Evolutionary conservation across 2,113 vertebrate species (phyloP).

Genomic region (Elephas maximus): DNA sequence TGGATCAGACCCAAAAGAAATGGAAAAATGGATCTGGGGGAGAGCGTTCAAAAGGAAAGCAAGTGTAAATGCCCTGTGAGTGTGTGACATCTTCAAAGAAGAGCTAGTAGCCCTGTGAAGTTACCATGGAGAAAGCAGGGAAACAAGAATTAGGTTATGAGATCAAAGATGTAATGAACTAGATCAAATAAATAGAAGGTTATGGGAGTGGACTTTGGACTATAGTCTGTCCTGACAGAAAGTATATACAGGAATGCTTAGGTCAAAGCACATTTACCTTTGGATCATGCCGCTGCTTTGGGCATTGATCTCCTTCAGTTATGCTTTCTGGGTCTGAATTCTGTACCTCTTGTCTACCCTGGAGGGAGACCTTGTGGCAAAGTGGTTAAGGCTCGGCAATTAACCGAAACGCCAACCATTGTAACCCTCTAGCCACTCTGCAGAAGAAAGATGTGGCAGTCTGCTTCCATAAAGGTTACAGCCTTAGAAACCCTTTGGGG

Average conservation of each 20-base stretch:
- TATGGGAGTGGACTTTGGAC: not conserved
- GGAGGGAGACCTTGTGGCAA: not conserved
- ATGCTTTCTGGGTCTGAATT: not conserved
- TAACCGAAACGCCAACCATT: no score
- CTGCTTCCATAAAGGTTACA: not conserved
- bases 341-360: not conserved
- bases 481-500: no score
- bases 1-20: not conserved
- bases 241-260: not conserved
- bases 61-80: not conserved
- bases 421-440: not conserved
- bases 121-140: not conserved
- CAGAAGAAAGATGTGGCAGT: not conserved
- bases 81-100: not conserved
- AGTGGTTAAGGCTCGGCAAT: not conserved
- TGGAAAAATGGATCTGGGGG: not conserved
- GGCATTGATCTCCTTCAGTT: not conserved
- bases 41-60: not conserved
- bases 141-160: not conserved
- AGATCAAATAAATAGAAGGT: not conserved
- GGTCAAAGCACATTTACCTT: not conserved
- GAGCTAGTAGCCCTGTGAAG: not conserved
- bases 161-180: not conserved
- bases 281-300: not conserved
- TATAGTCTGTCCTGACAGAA: not conserved